Conservation (phyloP, 1,140 invertebrate species). For the Vanessa atalanta region DNA sequence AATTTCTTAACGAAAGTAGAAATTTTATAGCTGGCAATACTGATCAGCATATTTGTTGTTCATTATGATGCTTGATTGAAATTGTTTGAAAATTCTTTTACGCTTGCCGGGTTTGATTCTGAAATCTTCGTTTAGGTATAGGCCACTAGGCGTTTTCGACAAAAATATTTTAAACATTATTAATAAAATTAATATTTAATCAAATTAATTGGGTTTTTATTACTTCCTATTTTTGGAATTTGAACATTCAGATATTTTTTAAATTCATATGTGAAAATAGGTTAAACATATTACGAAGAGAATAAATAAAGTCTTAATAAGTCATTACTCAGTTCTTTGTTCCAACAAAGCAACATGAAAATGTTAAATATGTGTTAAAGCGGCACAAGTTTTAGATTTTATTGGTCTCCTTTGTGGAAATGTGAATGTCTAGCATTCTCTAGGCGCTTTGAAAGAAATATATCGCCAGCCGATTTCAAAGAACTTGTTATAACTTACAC, state of each 20-base stretch:
- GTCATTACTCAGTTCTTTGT: neutral
- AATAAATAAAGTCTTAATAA: neutral
- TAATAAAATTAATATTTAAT: no score
- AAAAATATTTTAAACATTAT: no score
- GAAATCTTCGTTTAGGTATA: no score
- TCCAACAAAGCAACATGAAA: neutral
- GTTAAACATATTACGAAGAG: neutral
- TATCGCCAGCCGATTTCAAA: neutral
- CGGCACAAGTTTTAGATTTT: neutral
- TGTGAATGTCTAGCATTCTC: neutral
- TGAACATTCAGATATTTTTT: neutral
- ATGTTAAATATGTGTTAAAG: constrained; percentile 13
- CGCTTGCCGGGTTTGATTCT: no score
- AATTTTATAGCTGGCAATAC: no score
- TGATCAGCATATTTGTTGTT: no score
- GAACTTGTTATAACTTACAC: constrained; percentile 1
- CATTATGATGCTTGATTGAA: no score
- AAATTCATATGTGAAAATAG: neutral
- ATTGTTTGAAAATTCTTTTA: no score
- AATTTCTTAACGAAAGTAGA: no score
- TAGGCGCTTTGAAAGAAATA: neutral
- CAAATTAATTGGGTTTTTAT: no score
- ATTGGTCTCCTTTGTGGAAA: constrained; percentile 10
- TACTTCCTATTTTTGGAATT: no score
- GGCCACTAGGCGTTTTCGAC: no score